Conservation (phyloP, 2,113 vertebrate genomes). For the Vulpes vulpes region DNA sequence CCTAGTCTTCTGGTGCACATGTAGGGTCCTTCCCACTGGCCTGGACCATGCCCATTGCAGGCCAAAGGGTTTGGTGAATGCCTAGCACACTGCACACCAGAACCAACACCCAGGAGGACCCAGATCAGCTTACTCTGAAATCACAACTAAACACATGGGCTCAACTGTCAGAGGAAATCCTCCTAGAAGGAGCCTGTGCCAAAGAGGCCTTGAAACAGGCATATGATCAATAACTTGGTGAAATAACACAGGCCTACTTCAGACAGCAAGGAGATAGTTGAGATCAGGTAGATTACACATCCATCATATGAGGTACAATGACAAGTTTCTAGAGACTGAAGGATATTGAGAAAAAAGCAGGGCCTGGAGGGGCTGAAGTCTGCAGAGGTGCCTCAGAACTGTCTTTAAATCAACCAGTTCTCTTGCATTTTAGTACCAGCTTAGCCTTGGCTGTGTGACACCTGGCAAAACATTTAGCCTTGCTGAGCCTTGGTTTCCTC, state of each 20-base stretch:
- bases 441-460: slow-evolving; percentile 1
- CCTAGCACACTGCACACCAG: neutral
- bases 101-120: neutral
- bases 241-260: neutral
- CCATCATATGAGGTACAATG: neutral
- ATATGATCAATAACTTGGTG: neutral
- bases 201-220: neutral
- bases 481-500: neutral
- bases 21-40: neutral
- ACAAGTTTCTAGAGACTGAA: neutral
- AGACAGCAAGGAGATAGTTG: neutral
- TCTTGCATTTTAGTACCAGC: neutral
- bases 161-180: neutral
- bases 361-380: neutral
- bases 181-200: neutral
- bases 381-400: neutral
- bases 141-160: neutral
- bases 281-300: neutral
- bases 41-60: neutral
- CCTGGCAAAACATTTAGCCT: neutral
- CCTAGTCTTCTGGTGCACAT: neutral
- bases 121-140: neutral
- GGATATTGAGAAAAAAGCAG: neutral
- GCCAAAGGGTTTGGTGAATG: neutral
- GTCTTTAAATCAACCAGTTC: neutral